These are phyloP conservation scores for Gymnocephalus cernua DNA, from an alignment of 2,113 vertebrate genomes.

Conservation along the genomic window DNA sequence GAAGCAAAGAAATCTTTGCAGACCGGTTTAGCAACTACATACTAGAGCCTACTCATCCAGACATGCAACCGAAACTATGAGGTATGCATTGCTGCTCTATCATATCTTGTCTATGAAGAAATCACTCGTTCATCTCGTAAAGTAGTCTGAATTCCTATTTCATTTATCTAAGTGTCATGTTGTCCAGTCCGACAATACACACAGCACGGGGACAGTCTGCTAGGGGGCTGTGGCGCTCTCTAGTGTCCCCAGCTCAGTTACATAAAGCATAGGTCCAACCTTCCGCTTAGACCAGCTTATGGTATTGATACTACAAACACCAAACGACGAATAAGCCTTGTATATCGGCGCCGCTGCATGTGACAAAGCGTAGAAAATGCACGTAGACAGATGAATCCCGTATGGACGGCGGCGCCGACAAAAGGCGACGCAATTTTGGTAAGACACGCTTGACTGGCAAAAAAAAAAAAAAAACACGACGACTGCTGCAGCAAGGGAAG, in stretches of 20 bases:
- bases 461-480: conserved; percentile 38
- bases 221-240: conserved; percentile 82
- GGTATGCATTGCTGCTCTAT: neutral
- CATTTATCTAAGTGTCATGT: neutral
- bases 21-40: conserved; percentile 76
- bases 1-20: conserved; percentile 56
- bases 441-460: conserved; percentile 31
- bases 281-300: conserved; percentile 51
- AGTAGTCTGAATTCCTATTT: neutral
- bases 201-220: conserved; percentile 53
- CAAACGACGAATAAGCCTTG: conserved; percentile 12
- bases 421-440: conserved; percentile 61
- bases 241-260: conserved; percentile 80
- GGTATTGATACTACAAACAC: conserved; percentile 61
- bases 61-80: conserved; percentile 55
- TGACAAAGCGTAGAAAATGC: neutral
- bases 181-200: conserved; percentile 16
- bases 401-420: conserved; percentile 45
- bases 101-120: neutral
- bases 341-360: neutral
- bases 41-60: conserved; percentile 40
- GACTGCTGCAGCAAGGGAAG: conserved; percentile 23
- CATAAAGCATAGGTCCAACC: conserved; percentile 70
- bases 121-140: neutral
- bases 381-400: conserved; percentile 1